These are phyloP conservation scores for Podargus strigoides DNA, from an alignment of 2,797 vertebrate species.

Conservation along the genomic window DNA sequence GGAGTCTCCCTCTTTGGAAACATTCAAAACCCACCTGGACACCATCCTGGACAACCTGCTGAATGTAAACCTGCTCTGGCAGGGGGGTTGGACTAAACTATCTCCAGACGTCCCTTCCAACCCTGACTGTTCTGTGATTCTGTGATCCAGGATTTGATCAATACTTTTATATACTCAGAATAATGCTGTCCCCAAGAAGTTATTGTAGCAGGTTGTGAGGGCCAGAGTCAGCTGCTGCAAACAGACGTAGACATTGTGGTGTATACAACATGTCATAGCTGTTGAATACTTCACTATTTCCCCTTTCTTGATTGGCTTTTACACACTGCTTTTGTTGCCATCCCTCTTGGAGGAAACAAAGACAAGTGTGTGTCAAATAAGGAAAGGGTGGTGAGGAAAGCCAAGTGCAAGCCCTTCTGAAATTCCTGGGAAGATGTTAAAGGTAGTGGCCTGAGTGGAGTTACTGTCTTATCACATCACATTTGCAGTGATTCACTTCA, in stretches of 20 bases:
- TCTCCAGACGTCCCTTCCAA: too few relatives aligned
- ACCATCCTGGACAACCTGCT: too few relatives aligned
- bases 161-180: background rate
- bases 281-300: rapidly evolving
- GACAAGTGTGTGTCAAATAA: background rate
- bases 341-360: background rate
- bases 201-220: background rate
- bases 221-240: background rate
- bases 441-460: background rate
- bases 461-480: background rate
- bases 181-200: background rate
- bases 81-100: too few relatives aligned
- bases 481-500: background rate
- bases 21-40: too few relatives aligned
- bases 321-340: background rate
- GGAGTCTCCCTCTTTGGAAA: too few relatives aligned
- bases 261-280: background rate
- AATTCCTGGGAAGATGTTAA: background rate
- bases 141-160: background rate
- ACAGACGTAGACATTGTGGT: rapidly evolving
- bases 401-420: background rate
- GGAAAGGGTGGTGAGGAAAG: background rate
- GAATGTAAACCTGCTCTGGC: too few relatives aligned
- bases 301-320: background rate
- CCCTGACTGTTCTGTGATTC: too few relatives aligned